phyloP scores from a whole-genome alignment of 2,113 vertebrate genomes.

The Gyps fulvus region DNA sequence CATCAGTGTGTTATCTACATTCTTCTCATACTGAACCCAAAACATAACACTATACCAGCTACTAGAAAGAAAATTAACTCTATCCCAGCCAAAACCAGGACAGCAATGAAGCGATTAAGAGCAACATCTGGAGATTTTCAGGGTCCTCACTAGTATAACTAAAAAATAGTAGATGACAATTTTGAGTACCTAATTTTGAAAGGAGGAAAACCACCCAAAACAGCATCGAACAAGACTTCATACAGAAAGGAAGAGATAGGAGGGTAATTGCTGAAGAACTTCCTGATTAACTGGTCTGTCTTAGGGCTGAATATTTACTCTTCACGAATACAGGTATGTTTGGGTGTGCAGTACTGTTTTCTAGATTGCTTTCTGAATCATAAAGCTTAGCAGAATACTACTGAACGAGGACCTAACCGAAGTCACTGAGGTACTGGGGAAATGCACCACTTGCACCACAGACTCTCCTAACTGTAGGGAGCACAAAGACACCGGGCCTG shows the following conservation, averaged over 20 bases:
- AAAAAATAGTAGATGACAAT: background rate
- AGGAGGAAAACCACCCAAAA: background rate
- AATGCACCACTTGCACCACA: background rate
- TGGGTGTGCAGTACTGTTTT: background rate
- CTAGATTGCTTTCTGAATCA: background rate
- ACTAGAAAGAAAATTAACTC: too few species aligned
- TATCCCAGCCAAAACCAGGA: too few species aligned
- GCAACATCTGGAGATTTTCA: background rate
- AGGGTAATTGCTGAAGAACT: background rate
- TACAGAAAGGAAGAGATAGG: background rate
- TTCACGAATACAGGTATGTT: background rate
- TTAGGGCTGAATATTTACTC: background rate
- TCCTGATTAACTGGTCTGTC: background rate
- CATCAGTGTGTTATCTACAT: too few species aligned
- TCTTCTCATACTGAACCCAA: too few species aligned
- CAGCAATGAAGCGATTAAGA: rapidly evolving
- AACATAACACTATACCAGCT: too few species aligned
- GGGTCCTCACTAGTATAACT: background rate
- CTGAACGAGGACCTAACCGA: background rate
- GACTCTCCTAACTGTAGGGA: background rate
- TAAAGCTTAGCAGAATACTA: background rate
- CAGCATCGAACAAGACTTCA: background rate
- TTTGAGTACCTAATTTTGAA: background rate
- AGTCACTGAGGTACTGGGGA: background rate
- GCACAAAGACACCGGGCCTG: background rate